These are phyloP conservation scores for Okamejei kenojei DNA, from an alignment of 2,797 vertebrate genomes.

Conservation along the genomic window DNA sequence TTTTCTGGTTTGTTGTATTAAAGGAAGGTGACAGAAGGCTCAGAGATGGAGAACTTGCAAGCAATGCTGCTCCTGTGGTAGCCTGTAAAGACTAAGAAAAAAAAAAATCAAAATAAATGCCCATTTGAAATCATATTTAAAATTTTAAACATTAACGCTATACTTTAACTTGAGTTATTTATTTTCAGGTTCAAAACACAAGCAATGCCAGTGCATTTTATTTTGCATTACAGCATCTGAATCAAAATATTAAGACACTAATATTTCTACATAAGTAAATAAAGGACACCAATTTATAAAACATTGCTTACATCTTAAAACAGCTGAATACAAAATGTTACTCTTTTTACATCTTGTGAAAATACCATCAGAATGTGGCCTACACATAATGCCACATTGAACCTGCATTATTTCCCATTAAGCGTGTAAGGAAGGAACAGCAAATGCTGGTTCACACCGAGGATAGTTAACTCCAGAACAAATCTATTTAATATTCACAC, in stretches of 20 bases:
- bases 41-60: constrained; percentile 61
- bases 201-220: background rate
- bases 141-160: background rate
- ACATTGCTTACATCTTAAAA: background rate
- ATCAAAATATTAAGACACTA: background rate
- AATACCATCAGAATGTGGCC: background rate
- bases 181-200: background rate
- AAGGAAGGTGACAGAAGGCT: constrained; percentile 65
- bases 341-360: background rate
- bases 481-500: background rate
- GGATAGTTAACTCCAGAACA: background rate
- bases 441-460: too few species aligned
- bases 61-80: constrained; percentile 59
- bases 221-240: background rate
- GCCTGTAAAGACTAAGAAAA: constrained; percentile 55
- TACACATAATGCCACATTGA: background rate
- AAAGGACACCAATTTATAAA: background rate
- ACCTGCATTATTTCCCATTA: background rate
- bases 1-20: constrained; percentile 60
- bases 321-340: background rate
- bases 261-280: background rate
- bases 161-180: background rate
- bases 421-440: too few species aligned
- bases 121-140: constrained; percentile 7
- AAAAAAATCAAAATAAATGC: background rate